phyloP scores from a whole-genome alignment of 2,888 invertebrate genomes.

The Agrotis segetum region DNA sequence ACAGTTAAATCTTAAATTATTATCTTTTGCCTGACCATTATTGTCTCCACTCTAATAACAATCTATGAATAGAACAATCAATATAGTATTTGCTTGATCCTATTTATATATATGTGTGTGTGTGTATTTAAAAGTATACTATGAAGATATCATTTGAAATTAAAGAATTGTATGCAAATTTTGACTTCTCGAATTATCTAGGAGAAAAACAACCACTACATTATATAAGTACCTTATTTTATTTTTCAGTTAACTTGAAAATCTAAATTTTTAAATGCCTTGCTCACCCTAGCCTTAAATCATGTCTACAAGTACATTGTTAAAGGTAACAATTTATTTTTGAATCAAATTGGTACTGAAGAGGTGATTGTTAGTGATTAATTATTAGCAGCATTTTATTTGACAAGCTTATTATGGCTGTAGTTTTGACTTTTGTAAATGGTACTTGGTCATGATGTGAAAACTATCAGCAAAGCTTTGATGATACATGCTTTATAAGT shows the following conservation, averaged over 20 bases:
- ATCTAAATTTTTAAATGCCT: neutral
- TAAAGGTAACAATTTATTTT: neutral
- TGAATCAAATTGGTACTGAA: constrained; percentile 5
- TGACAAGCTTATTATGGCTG: constrained; percentile 43
- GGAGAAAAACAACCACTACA: too few species aligned
- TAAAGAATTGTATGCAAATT: too few species aligned
- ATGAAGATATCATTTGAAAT: neutral
- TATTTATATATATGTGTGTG: too few species aligned
- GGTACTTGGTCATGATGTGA: constrained; percentile 33
- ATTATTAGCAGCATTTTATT: constrained; percentile 40
- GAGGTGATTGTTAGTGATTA: constrained; percentile 54
- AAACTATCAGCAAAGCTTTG: constrained; percentile 66
- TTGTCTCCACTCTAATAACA: constrained; percentile 51
- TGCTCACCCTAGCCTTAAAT: neutral
- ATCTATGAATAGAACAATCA: constrained; percentile 3
- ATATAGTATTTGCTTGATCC: constrained; percentile 4
- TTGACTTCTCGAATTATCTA: too few species aligned
- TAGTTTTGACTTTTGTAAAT: constrained; percentile 10
- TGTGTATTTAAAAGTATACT: too few species aligned
- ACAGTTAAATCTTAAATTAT: neutral
- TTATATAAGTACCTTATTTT: too few species aligned
- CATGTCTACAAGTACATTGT: neutral
- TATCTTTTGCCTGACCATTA: constrained; percentile 36
- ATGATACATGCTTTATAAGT: constrained; percentile 58
- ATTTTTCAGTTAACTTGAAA: too few species aligned